phyloP scores from a whole-genome alignment of 2,113 vertebrate species.

The Hypomesus transpacificus region DNA sequence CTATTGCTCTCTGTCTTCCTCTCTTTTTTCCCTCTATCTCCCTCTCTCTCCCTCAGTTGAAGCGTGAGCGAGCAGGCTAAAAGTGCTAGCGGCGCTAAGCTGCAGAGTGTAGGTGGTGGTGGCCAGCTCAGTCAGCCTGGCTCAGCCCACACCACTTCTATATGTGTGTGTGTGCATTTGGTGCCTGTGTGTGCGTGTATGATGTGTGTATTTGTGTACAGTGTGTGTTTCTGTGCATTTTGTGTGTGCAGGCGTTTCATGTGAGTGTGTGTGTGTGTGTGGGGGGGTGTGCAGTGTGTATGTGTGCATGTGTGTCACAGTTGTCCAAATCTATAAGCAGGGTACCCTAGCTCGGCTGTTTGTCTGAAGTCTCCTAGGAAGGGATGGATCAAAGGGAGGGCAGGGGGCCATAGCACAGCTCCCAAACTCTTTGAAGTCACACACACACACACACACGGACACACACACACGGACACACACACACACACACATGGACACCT shows the following conservation, averaged over 20 bases:
- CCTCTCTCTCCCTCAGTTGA: too few species aligned
- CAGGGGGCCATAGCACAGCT: slow-evolving; percentile 53
- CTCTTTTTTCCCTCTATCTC: too few species aligned
- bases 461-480: slow-evolving; percentile 8
- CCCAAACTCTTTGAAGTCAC: slow-evolving; percentile 42
- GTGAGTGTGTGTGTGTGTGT: not conserved
- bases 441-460: not conserved
- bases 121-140: not conserved
- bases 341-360: slow-evolving; percentile 24
- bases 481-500: too few species aligned
- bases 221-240: too few species aligned
- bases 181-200: too few species aligned
- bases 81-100: too few species aligned
- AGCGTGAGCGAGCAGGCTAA: too few species aligned
- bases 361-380: slow-evolving; percentile 61
- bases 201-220: too few species aligned
- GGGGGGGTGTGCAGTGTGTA: slow-evolving; percentile 1
- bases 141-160: not conserved
- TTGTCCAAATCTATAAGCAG: not conserved
- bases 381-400: slow-evolving; percentile 70
- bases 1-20: too few species aligned
- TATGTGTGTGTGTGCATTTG: not conserved
- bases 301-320: slow-evolving; percentile 47
- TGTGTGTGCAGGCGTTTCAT: not conserved
- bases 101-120: too few species aligned